Evolutionary conservation across 2,113 vertebrate species (phyloP).

Genomic region (Poicephalus meyeri): DNA sequence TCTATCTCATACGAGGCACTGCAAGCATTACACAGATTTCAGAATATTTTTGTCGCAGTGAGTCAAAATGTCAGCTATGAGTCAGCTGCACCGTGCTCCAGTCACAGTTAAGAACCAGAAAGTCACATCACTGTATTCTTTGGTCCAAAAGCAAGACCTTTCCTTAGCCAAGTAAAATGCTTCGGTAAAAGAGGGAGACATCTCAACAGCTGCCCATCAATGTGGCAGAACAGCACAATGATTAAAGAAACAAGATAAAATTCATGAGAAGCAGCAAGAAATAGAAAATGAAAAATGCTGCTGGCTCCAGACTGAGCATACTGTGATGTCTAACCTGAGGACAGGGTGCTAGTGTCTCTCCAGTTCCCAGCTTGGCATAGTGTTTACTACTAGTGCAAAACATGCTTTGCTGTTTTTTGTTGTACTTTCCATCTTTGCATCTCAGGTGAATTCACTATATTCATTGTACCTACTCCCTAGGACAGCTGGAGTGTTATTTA

Average conservation of each 20-base stretch:
- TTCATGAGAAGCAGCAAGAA: not conserved
- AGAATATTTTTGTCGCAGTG: constrained; percentile 47
- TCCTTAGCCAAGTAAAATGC: not conserved
- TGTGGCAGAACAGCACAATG: not conserved
- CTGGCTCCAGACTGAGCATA: not conserved
- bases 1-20: not conserved
- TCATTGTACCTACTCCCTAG: not conserved
- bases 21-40: constrained; percentile 1
- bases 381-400: not conserved
- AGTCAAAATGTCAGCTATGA: constrained; percentile 49
- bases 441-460: not conserved
- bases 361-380: not conserved
- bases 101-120: not conserved
- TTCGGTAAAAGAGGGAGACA: not conserved
- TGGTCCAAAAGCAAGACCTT: constrained; percentile 40
- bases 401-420: not conserved
- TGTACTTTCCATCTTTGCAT: not conserved
- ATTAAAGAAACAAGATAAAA: constrained; percentile 10
- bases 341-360: not conserved
- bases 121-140: not conserved
- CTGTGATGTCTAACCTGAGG: not conserved
- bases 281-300: not conserved
- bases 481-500: not conserved
- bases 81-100: constrained; percentile 47
- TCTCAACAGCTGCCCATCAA: not conserved